Conservation (phyloP, 1,140 invertebrate species). For the Paramacrobiotus metropolitanus region DNA sequence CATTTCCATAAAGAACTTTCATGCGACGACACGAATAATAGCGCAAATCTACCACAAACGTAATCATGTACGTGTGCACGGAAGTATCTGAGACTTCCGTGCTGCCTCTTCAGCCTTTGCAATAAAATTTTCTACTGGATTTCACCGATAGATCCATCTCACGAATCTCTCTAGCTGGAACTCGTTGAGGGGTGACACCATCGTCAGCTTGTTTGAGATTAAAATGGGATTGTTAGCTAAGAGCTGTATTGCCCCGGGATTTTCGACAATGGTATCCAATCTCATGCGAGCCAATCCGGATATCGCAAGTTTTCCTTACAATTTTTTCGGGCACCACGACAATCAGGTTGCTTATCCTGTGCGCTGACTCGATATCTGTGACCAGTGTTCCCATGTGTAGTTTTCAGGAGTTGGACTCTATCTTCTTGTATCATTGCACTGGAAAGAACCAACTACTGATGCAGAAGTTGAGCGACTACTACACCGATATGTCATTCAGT, state of each 20-base stretch:
- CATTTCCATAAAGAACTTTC: slow-evolving; percentile 88
- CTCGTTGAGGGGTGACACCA: slow-evolving; percentile 33
- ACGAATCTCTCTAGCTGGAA: slow-evolving; percentile 35
- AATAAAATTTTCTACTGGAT: slow-evolving; percentile 10
- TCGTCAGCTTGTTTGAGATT: slow-evolving; percentile 31
- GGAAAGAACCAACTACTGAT: not conserved
- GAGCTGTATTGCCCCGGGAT: slow-evolving; percentile 33
- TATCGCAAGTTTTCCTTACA: not conserved
- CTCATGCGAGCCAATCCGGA: slow-evolving; percentile 20
- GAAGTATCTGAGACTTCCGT: too few relatives aligned
- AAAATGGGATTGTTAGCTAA: slow-evolving; percentile 36
- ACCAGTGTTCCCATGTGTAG: not conserved
- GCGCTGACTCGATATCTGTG: not conserved
- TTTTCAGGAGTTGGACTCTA: too few relatives aligned
- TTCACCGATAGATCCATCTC: slow-evolving; percentile 26
- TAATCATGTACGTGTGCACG: slow-evolving; percentile 26
- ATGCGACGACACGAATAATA: slow-evolving; percentile 30
- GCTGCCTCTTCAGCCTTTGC: too few relatives aligned
- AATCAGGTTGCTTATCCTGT: not conserved
- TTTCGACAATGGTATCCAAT: slow-evolving; percentile 34
- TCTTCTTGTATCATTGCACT: too few relatives aligned
- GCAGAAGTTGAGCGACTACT: not conserved
- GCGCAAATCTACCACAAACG: slow-evolving; percentile 36
- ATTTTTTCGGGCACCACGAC: not conserved
- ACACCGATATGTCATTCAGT: not conserved